phyloP scores from a whole-genome alignment of 2,888 invertebrate species.

The Erannis defoliaria region DNA sequence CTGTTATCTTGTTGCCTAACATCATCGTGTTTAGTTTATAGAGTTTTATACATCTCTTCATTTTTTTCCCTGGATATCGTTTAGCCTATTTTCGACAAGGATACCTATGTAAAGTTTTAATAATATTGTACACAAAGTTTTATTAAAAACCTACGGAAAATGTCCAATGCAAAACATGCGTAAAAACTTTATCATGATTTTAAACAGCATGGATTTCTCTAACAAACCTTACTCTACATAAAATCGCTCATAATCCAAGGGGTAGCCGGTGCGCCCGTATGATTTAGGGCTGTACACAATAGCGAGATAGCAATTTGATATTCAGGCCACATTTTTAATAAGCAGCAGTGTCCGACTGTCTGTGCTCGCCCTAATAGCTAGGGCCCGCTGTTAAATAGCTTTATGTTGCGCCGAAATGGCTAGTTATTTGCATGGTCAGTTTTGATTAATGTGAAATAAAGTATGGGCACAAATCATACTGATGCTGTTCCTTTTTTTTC shows the following conservation, averaged over 20 bases:
- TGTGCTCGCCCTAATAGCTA: conserved; percentile 65
- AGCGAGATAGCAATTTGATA: conserved; percentile 86
- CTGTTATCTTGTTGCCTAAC: too few relatives aligned
- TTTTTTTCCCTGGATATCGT: too few relatives aligned
- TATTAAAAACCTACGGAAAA: too few relatives aligned
- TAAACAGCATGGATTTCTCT: too few relatives aligned
- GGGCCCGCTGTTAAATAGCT: conserved; percentile 78
- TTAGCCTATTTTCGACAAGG: too few relatives aligned
- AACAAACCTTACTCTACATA: conserved; percentile 53
- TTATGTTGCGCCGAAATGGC: conserved; percentile 72
- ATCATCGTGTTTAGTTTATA: too few relatives aligned
- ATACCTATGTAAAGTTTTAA: too few relatives aligned
- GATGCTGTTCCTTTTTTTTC: too few relatives aligned
- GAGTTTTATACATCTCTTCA: too few relatives aligned
- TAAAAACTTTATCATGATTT: too few relatives aligned
- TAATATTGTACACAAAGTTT: too few relatives aligned
- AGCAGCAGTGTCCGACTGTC: conserved; percentile 62
- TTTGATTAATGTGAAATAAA: conserved; percentile 42
- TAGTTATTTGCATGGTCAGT: conserved; percentile 57
- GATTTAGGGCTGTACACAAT: conserved; percentile 75
- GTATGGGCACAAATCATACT: conserved; percentile 56
- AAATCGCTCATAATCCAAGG: conserved; percentile 57
- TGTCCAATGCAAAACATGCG: too few relatives aligned
- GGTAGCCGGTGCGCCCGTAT: conserved; percentile 59
- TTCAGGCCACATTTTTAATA: conserved; percentile 87